Conservation (phyloP, 2,797 vertebrate species). For the Ceyx erithaca region DNA sequence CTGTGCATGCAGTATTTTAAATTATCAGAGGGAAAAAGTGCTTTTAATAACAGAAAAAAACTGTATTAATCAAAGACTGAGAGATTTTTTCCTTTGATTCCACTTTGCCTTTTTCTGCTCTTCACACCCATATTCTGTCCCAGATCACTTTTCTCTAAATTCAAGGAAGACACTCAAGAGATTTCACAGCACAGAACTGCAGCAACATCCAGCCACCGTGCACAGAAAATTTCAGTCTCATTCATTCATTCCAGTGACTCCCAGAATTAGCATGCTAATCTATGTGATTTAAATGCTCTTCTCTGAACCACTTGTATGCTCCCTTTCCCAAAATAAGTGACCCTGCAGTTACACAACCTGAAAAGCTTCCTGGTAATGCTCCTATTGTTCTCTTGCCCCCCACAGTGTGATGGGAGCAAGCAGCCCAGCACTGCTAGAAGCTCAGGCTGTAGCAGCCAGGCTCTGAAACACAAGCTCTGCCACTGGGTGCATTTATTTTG, state of each 20-base stretch:
- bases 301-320: background rate
- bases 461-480: background rate
- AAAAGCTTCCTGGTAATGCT: background rate
- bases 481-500: background rate
- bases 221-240: background rate
- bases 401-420: background rate
- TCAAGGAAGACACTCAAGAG: background rate
- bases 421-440: background rate
- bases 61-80: background rate
- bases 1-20: background rate
- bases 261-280: background rate
- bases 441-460: background rate
- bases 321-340: background rate
- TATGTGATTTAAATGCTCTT: background rate
- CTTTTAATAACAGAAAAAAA: background rate
- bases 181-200: background rate
- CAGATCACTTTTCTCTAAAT: background rate
- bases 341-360: background rate
- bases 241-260: background rate
- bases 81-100: background rate
- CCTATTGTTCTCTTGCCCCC: background rate
- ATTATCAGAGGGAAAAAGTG: background rate
- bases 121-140: background rate
- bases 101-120: background rate
- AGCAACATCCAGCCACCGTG: background rate